These are phyloP conservation scores for Heliconius congener DNA, from an alignment of 1,140 invertebrate genomes.

Conservation along the genomic window DNA sequence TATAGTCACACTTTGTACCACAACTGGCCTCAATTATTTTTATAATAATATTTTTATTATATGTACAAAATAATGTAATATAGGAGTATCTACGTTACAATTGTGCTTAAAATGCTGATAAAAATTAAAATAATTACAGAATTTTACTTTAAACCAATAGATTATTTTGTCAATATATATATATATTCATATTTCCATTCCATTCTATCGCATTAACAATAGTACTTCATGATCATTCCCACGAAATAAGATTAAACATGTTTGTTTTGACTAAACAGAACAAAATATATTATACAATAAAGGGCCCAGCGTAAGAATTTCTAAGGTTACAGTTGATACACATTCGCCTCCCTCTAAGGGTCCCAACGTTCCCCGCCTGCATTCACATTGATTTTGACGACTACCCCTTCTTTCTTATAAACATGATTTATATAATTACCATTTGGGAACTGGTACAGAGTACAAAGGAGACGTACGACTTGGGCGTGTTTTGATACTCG, in stretches of 20 bases:
- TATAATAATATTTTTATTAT: too few relatives aligned
- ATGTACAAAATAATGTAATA: too few relatives aligned
- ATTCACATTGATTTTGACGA: constrained; percentile 1
- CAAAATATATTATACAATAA: constrained; percentile 7
- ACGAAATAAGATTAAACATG: constrained; percentile 11
- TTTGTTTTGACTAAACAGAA: constrained; percentile 4
- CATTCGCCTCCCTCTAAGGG: constrained; percentile 5
- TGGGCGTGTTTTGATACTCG: constrained; percentile 8
- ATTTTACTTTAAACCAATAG: not conserved
- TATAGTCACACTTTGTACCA: too few relatives aligned
- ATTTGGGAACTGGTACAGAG: not conserved
- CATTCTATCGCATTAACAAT: not conserved
- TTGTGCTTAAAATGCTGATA: too few relatives aligned
- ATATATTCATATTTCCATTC: not conserved
- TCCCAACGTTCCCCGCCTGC: not conserved
- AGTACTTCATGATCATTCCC: not conserved
- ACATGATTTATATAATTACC: constrained; percentile 14
- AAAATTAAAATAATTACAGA: too few relatives aligned
- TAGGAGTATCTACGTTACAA: too few relatives aligned
- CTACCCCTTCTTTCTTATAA: constrained; percentile 7
- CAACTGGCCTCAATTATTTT: too few relatives aligned
- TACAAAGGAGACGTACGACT: not conserved
- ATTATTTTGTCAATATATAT: not conserved
- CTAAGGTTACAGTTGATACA: not conserved
- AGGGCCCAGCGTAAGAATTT: not conserved